phyloP scores from a whole-genome alignment of 2,113 vertebrate species.

The Anhinga anhinga region DNA sequence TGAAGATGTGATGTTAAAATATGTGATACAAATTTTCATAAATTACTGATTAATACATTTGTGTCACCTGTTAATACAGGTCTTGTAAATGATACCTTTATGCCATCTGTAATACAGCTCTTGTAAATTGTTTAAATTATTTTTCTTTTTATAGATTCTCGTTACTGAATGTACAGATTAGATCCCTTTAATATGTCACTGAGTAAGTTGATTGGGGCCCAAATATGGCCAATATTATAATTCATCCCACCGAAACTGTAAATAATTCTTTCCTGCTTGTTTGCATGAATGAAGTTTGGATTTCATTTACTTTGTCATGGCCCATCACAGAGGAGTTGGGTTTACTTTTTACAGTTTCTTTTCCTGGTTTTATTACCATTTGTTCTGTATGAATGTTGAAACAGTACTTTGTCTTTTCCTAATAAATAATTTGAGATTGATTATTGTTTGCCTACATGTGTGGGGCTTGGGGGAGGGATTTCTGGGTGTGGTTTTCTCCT shows the following conservation, averaged over 20 bases:
- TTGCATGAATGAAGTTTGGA: conserved; percentile 64
- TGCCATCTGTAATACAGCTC: conserved; percentile 70
- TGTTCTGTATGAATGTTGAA: conserved; percentile 65
- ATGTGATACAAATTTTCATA: conserved; percentile 65
- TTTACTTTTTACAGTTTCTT: conserved; percentile 61
- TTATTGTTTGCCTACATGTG: not conserved
- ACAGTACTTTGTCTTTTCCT: conserved; percentile 65
- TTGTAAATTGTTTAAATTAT: conserved; percentile 82
- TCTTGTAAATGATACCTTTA: conserved; percentile 73
- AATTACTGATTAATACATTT: conserved; percentile 61
- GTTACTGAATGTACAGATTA: conserved; percentile 68
- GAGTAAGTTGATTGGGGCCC: conserved; percentile 33
- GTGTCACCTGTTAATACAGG: conserved; percentile 65
- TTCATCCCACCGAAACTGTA: conserved; percentile 57
- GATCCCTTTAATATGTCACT: conserved; percentile 61
- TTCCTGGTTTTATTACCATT: conserved; percentile 67
- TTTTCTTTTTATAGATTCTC: conserved; percentile 67
- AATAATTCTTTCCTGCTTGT: conserved; percentile 57
- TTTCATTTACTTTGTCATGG: conserved; percentile 59
- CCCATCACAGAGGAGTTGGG: too few species aligned
- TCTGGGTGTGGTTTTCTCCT: not conserved
- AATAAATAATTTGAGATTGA: conserved; percentile 66
- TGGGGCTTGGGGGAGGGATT: not conserved
- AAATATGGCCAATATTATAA: conserved; percentile 41
- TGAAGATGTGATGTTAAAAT: conserved; percentile 72